Evolutionary conservation across 2,888 invertebrate genomes (phyloP), one percentile per base, ranked within the genome.

Genomic region (Himalopsyche anomala): DNA sequence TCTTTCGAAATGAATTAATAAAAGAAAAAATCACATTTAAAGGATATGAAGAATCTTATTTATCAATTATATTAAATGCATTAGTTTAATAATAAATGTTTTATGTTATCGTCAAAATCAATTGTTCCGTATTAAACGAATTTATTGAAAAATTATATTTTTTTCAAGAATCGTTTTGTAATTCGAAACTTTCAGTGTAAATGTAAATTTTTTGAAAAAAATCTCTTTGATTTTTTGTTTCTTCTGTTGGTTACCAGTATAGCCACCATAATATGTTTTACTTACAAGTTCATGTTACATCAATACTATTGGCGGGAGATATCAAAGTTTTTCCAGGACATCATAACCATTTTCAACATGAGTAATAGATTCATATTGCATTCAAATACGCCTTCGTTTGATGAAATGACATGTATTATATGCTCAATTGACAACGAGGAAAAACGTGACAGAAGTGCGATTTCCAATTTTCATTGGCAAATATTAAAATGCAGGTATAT

Each of bases 401-500:
- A 80, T 19, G 82, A 83, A 8, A 69, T 87, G n/a, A 83, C 83
- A 19, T 80, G 83, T 55, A 74, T 85, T 19, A 40, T 87, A 28
- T 85, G 87, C 56, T 74, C 84, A n/a, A 17, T 85, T 11, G 83
- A 87, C 40, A 45, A 38, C 19, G 17, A 19, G 1, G 80, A 82
- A 84, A 80, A 84, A 19, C 85, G 82, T 11, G 85, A 85, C 19
- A 85, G 38, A n/a, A 85, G 84, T 62, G 84, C 84, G 5, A 54
- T 84, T 36, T 87, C 87, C 6, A 74, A 56, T 38, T 87, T 84
- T 80, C 85, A 87, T 80, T 84, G 82, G 74, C 85, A 81, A 82
- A 87, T 87, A 56, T 84, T 87, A 40, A 87, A 87, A 69, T 87
- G 84, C 82, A 84, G 87, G 87, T 85, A 62, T 45, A 8, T 28